These are phyloP conservation scores for Anser cygnoides DNA, from an alignment of 2,113 vertebrate genomes.

Conservation along the genomic window DNA sequence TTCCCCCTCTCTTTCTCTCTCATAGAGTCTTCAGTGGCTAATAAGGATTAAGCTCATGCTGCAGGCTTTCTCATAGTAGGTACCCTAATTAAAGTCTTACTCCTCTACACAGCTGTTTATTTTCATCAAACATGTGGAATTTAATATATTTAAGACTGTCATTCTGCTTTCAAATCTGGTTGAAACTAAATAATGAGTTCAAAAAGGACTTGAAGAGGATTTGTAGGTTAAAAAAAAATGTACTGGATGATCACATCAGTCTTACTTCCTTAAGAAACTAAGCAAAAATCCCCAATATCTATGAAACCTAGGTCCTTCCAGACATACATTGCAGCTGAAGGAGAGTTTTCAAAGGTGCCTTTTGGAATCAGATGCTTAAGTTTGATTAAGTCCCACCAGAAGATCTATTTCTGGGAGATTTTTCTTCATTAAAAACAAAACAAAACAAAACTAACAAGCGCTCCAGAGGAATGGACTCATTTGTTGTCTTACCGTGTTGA, in stretches of 20 bases:
- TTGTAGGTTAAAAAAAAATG: neutral
- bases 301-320: neutral
- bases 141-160: neutral
- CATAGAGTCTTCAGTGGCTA: neutral
- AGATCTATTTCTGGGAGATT: conserved; percentile 33
- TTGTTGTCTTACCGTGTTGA: conserved; percentile 24
- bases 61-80: conserved; percentile 28
- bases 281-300: neutral
- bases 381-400: conserved; percentile 1
- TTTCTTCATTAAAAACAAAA: conserved; percentile 52
- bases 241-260: neutral
- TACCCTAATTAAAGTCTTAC: conserved; percentile 36
- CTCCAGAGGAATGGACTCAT: conserved; percentile 13
- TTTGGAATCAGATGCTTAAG: neutral
- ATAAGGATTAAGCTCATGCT: conserved; percentile 43
- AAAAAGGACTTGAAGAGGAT: neutral
- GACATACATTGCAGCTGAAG: neutral
- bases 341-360: neutral
- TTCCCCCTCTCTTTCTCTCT: neutral
- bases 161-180: neutral
- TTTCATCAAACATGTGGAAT: neutral
- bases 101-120: conserved; percentile 32
- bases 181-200: neutral
- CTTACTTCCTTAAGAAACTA: neutral
- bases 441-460: conserved; percentile 31